phyloP scores from a whole-genome alignment of 2,797 vertebrate species.

The Euphonia xanthogaster region DNA sequence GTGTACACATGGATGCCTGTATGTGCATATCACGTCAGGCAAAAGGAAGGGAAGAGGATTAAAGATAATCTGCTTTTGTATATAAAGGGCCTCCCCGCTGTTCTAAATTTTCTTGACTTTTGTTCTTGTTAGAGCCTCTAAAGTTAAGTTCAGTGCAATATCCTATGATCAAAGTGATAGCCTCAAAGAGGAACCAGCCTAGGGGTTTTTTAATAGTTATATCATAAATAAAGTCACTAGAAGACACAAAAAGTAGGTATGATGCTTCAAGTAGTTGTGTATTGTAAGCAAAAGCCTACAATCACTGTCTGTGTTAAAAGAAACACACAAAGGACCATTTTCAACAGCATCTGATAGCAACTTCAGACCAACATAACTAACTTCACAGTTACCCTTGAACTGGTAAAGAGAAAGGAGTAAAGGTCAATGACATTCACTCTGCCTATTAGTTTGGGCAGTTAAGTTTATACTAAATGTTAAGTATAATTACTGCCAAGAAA shows the following conservation, averaged over 20 bases:
- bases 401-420: not conserved
- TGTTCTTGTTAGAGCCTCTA: not conserved
- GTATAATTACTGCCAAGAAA: not conserved
- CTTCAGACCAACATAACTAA: not conserved
- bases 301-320: not conserved
- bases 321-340: not conserved
- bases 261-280: not conserved
- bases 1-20: not conserved
- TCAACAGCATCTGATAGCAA: not conserved
- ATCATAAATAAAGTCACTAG: not conserved
- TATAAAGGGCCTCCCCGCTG: not conserved
- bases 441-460: not conserved
- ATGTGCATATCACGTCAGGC: not conserved
- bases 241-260: not conserved
- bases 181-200: slow-evolving; percentile 13
- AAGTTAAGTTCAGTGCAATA: slow-evolving; percentile 30
- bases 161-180: slow-evolving; percentile 5
- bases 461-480: not conserved
- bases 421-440: not conserved
- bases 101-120: slow-evolving; percentile 39
- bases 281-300: not conserved
- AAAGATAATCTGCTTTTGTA: slow-evolving; percentile 41
- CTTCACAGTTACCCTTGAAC: not conserved
- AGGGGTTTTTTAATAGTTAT: not conserved
- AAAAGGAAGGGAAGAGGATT: slow-evolving; percentile 17